These are phyloP conservation scores for Augochlorella aurata DNA, from an alignment of 2,888 invertebrate species.

Conservation along the genomic window DNA sequence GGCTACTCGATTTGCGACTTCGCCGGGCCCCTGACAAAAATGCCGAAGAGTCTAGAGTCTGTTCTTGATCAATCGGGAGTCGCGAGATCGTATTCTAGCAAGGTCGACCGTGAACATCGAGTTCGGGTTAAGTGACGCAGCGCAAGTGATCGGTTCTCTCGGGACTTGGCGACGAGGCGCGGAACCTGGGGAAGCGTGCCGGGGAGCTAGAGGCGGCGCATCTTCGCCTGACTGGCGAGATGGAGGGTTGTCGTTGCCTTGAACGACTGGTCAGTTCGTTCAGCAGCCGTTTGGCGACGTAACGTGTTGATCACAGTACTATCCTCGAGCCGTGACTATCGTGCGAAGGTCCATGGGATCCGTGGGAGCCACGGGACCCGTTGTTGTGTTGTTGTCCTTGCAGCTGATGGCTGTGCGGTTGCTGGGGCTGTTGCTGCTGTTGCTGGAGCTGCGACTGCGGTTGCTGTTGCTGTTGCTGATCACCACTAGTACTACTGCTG, in stretches of 20 bases:
- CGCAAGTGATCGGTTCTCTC: background rate
- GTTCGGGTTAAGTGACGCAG: conserved; percentile 26
- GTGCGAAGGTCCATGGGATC: conserved; percentile 61
- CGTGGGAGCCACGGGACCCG: conserved; percentile 72
- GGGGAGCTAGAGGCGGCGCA: conserved; percentile 37
- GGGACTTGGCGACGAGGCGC: background rate
- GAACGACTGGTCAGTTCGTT: conserved; percentile 34
- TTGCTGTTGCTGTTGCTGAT: conserved; percentile 54
- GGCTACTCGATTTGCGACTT: background rate
- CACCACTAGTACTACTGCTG: conserved; percentile 33
- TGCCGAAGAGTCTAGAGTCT: background rate
- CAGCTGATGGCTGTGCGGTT: conserved; percentile 55
- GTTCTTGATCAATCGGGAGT: background rate
- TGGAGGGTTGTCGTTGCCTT: conserved; percentile 33
- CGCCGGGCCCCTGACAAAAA: background rate
- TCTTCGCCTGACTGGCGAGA: conserved; percentile 30
- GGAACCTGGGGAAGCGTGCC: conserved; percentile 23
- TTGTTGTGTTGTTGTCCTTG: conserved; percentile 55
- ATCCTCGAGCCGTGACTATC: conserved; percentile 32
- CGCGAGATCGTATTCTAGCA: conserved; percentile 20
- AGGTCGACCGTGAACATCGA: conserved; percentile 19
- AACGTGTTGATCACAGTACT: conserved; percentile 62
- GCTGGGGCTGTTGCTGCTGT: conserved; percentile 42
- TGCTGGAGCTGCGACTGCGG: conserved; percentile 56
- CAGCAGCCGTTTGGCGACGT: conserved; percentile 37